Evolutionary conservation across 2,797 vertebrate genomes (phyloP), one percentile per base, ranked within the genome.

Genomic region (Chromobotia macracanthus): DNA sequence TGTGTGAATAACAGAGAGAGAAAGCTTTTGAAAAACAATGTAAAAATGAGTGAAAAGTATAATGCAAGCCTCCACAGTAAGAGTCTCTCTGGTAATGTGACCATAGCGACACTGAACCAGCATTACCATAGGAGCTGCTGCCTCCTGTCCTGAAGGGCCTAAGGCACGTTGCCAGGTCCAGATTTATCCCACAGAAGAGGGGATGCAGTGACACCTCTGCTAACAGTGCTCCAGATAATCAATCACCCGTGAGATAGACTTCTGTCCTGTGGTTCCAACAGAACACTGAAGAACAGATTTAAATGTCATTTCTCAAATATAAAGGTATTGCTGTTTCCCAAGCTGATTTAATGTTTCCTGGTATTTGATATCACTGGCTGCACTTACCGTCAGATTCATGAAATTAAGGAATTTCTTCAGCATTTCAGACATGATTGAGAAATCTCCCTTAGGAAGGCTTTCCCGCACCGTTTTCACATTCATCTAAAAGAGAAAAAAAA

Each of bases 351-450:
- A 35, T 31, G 9, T 11, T 8, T 12, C 28, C 51, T 55, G 7
- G 9, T 61, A 16, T 31, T 21, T 55, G 41, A 77, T 31, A 80
- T 80, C 28, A 28, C 28, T 4, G 28, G 28, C 21, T 10, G 28
- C 88, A 95, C 97, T 98, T 93, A 99, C 97, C 69, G 97, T 99
- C 91, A 99, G 96, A 92, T 99, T 99, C 97, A 99, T 99, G 92
- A 99, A 99, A 90, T 95, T 97, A 89, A 99, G 92, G 90, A 99
- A 99, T 89, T 99, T 99, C 90, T 98, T 97, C 82, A 99, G 94
- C 97, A 99, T 99, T 93, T 99, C 97, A 16, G 96, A 97, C 97
- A 99, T 98, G 90, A 98, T 97, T 5, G 97, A 98, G 91, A 99
- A 99, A 91, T 99, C 97, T 63, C 97, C 97, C 88, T 97, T 95